Evolutionary conservation across 2,113 vertebrate species (phyloP).

Genomic region (Gymnarchus niloticus): DNA sequence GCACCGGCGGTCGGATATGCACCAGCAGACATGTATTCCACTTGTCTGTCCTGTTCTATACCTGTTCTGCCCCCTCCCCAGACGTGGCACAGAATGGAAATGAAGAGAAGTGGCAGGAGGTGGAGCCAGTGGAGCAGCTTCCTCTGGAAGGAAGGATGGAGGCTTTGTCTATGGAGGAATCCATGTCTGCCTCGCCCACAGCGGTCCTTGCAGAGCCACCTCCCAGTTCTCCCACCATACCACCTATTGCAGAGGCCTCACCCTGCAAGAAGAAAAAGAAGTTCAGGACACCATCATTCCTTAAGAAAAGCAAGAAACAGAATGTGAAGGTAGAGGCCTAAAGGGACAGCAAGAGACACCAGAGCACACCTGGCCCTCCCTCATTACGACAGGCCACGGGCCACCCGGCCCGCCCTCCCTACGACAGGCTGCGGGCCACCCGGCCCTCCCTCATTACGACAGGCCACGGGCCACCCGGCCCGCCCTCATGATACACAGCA

Average conservation of each 20-base stretch:
- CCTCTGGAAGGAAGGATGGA: neutral
- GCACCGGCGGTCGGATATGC: neutral
- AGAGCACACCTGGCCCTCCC: neutral
- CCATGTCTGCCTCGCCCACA: conserved; percentile 72
- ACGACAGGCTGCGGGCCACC: rapidly evolving
- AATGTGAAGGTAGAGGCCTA: conserved; percentile 90
- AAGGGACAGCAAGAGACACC: conserved; percentile 24
- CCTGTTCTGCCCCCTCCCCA: neutral
- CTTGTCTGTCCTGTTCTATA: neutral
- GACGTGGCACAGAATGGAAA: neutral
- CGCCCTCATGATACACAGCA: neutral
- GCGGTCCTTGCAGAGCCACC: conserved; percentile 78
- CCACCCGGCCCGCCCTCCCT: neutral
- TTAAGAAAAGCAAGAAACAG: conserved; percentile 94
- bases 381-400: neutral
- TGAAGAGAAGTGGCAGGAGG: neutral
- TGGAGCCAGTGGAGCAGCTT: neutral
- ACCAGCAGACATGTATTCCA: neutral
- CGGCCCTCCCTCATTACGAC: neutral
- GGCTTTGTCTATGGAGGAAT: conserved; percentile 41
- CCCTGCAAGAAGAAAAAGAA: conserved; percentile 99
- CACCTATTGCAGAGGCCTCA: conserved; percentile 84
- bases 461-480: neutral
- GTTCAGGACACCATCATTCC: conserved; percentile 96
- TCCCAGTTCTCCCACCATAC: conserved; percentile 76